Percentiles rank a stretch among this genome's conserved stretches.
These are phyloP conservation scores for Tenthredo notha DNA, from an alignment of 2,888 invertebrate species.

Conservation along the genomic window DNA sequence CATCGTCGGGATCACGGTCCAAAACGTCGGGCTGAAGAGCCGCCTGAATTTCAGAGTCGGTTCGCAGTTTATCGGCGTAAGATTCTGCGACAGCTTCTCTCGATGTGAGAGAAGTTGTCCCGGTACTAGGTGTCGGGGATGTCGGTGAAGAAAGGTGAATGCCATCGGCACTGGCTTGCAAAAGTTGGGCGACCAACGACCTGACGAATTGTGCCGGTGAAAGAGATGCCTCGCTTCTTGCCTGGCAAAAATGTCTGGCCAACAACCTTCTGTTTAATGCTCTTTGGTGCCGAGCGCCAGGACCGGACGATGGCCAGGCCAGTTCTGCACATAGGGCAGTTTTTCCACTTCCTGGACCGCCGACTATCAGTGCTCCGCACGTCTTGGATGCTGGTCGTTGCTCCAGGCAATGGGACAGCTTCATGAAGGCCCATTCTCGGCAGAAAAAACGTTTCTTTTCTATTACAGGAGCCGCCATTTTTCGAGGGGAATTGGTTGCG, in stretches of 20 bases:
- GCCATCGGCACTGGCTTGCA: constrained; percentile 77
- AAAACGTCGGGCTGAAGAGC: constrained; percentile 90
- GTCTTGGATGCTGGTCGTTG: constrained; percentile 91
- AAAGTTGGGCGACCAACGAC: constrained; percentile 91
- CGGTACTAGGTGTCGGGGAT: constrained; percentile 78
- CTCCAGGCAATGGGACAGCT: constrained; percentile 94
- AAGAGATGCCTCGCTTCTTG: constrained; percentile 91
- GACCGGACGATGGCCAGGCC: constrained; percentile 85
- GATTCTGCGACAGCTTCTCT: constrained; percentile 87
- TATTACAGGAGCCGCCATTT: constrained; percentile 77
- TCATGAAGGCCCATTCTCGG: constrained; percentile 97
- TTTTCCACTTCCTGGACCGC: constrained; percentile 96
- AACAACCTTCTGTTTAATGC: constrained; percentile 89
- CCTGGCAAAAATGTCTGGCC: constrained; percentile 93
- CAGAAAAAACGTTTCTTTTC: constrained; percentile 91
- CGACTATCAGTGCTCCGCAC: constrained; percentile 93
- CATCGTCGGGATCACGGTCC: constrained; percentile 94
- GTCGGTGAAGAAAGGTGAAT: constrained; percentile 71
- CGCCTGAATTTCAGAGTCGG: constrained; percentile 90
- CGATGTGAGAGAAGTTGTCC: constrained; percentile 78
- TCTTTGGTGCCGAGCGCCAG: constrained; percentile 85
- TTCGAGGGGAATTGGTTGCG: constrained; percentile 52
- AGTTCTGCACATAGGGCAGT: constrained; percentile 93
- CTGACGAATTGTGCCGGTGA: constrained; percentile 92
- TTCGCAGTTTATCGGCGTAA: constrained; percentile 88